phyloP scores from a whole-genome alignment of 2,797 vertebrate genomes.

The Enteromius afrohamiltoni region DNA sequence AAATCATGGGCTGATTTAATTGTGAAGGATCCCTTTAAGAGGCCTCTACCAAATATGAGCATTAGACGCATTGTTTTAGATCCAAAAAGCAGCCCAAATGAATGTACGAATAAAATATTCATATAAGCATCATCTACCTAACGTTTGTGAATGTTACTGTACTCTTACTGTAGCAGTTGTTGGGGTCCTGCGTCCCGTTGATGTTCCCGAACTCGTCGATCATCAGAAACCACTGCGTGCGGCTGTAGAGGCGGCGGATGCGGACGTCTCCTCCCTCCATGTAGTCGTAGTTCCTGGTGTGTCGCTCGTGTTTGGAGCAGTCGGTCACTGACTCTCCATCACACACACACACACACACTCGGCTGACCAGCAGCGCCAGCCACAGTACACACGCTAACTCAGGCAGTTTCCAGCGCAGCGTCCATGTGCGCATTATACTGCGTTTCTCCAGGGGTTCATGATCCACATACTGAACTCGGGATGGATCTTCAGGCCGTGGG shows the following conservation, averaged over 20 bases:
- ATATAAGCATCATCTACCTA: background rate
- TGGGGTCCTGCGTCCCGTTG: conserved; percentile 92
- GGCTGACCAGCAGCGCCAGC: conserved; percentile 91
- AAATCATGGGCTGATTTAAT: no score
- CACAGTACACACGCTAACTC: conserved; percentile 93
- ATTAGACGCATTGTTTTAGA: background rate
- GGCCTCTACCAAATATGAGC: background rate
- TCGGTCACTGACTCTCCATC: conserved; percentile 94
- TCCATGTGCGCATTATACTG: conserved; percentile 99
- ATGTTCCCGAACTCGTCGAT: conserved; percentile 95
- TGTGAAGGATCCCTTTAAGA: background rate
- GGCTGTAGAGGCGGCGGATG: conserved; percentile 95
- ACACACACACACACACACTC: conserved; percentile 87
- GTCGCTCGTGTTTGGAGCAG: conserved; percentile 95
- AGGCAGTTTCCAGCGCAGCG: conserved; percentile 97
- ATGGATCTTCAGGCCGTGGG: conserved; percentile 65
- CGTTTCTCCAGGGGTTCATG: conserved; percentile 89
- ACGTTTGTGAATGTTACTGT: background rate
- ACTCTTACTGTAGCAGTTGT: conserved; percentile 94
- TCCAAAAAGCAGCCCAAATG: background rate
- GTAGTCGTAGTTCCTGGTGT: conserved; percentile 98
- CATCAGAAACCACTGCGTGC: conserved; percentile 97
- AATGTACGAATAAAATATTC: background rate
- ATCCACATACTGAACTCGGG: conserved; percentile 94
- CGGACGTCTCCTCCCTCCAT: conserved; percentile 99